Percentiles rank a stretch among this genome's conserved stretches.
Evolutionary conservation across 1,140 invertebrate genomes (phyloP).

Genomic region (Bombus confusus): DNA sequence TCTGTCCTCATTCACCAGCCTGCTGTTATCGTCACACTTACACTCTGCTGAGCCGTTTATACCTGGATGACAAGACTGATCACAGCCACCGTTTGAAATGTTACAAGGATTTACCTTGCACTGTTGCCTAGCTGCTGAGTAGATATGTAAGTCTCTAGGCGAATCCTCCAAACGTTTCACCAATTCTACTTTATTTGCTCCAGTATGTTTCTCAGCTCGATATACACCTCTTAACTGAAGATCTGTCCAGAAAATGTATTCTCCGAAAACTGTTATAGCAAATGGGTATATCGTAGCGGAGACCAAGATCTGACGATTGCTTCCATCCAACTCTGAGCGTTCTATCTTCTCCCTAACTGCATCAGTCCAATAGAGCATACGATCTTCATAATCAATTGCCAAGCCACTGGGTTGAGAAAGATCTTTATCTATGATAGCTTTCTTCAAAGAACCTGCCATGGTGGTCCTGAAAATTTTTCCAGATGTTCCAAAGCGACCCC

Average conservation of each 20-base stretch:
- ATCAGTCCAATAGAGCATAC: conserved; percentile 98
- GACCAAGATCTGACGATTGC: conserved; percentile 89
- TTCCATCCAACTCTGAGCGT: conserved; percentile 93
- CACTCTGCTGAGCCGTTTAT: conserved; percentile 93
- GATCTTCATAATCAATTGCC: conserved; percentile 97
- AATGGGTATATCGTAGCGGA: conserved; percentile 98
- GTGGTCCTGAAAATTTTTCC: conserved; percentile 97
- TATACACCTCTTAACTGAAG: conserved; percentile 96
- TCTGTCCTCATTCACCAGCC: conserved; percentile 94
- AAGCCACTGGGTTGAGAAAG: conserved; percentile 97
- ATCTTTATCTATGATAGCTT: conserved; percentile 94
- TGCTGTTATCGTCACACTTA: conserved; percentile 92
- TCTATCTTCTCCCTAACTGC: conserved; percentile 99
- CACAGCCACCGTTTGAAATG: conserved; percentile 97
- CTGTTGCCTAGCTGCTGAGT: conserved; percentile 89
- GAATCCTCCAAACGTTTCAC: conserved; percentile 95
- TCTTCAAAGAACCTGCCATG: conserved; percentile 97
- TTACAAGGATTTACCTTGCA: conserved; percentile 94
- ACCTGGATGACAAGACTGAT: conserved; percentile 96
- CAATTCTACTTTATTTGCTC: conserved; percentile 96
- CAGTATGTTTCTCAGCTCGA: conserved; percentile 98
- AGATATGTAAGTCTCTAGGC: conserved; percentile 95
- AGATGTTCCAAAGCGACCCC: conserved; percentile 95
- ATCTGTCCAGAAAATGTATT: conserved; percentile 99
- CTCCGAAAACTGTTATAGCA: conserved; percentile 94